Base-by-base conservation (phyloP, 2,113 vertebrate species). In the Tenrec ecaudatus region DNA sequence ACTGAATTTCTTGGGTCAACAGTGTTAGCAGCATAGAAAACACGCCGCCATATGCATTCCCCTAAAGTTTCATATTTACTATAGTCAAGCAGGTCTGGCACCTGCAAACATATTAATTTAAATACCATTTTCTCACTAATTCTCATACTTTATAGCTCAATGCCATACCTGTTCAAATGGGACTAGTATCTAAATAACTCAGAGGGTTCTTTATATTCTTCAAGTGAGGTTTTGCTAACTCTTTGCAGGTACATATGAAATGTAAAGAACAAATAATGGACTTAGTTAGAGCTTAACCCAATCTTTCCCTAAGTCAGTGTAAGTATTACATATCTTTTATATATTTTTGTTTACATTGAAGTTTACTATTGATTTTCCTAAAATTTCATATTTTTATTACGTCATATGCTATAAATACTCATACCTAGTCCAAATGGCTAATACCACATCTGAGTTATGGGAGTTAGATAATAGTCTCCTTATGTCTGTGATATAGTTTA, bases 111-210 rank as follows among this genome's bases (percentile, higher is more conserved):
- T 92, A 43, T 86, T 36, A 2, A 16, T 93, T 94, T 92, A 80
- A 94, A 92, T 96, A 85, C 16, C 78, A 0, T 77, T 81, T 94
- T 96, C 43, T 81, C 90, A 94, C 11, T 57, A 20, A 93, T 89
- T 1, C 66, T 92, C 73, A 15, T 82, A 4, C 89, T 38, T 84
- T 96, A 89, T 94, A 71, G 93, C 33, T 76, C 88, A 90, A 36
- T 82, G 40, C 11, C 53, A 36, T 31, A 69, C 2, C 33, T 80
- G 20, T 90, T 20, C 82, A 53, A 89, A 93, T 15, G 17, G 66
- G 25, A 86, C 27, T 40, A n/a, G 82, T 31, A 57, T 14, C 36
- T 81, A 82, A 71, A 93, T 31, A 80, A 33, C 84, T 47, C 75
- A 77, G 81, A 84, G 16, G 11, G 31, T 81, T 40, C 19, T 38